Percentiles rank a stretch among this genome's conserved stretches.
Evolutionary conservation across 2,888 invertebrate species (phyloP).

Genomic region (Yponomeuta evonymella): DNA sequence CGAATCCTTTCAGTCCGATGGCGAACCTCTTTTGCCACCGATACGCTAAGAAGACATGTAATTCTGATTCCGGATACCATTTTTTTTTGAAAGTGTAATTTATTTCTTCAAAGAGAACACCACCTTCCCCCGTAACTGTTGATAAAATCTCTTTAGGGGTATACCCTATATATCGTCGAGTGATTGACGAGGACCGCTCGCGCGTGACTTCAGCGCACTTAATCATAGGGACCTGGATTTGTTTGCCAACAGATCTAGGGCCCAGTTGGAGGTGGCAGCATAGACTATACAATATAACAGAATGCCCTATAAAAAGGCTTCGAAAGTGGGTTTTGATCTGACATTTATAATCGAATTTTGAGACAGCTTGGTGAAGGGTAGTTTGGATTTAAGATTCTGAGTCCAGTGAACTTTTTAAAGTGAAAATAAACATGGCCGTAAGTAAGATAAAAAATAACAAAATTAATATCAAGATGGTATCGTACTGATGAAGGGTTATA

Average conservation of each 20-base stretch:
- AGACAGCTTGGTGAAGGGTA: no score
- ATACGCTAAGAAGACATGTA: no score
- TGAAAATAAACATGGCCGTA: no score
- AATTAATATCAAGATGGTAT: no score
- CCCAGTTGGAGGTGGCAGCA: not conserved
- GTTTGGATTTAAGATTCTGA: no score
- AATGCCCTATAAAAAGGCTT: not conserved
- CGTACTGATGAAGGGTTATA: no score
- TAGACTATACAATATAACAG: not conserved
- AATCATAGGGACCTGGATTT: conserved; percentile 8
- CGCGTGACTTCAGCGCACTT: conserved; percentile 5
- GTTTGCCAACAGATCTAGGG: not conserved
- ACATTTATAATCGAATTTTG: no score
- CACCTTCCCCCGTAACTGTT: not conserved
- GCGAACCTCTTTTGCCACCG: no score
- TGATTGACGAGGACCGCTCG: conserved; percentile 10
- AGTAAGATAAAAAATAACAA: no score
- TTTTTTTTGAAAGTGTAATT: not conserved
- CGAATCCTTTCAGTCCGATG: no score
- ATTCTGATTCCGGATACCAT: no score
- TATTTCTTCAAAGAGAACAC: not conserved
- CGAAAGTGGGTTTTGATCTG: not conserved
- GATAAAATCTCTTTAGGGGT: conserved; percentile 4
- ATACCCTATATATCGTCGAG: not conserved
- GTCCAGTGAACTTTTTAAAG: no score